Evolutionary conservation across 1,140 invertebrate genomes (phyloP).

Genomic region (Andrena cerasifolii): DNA sequence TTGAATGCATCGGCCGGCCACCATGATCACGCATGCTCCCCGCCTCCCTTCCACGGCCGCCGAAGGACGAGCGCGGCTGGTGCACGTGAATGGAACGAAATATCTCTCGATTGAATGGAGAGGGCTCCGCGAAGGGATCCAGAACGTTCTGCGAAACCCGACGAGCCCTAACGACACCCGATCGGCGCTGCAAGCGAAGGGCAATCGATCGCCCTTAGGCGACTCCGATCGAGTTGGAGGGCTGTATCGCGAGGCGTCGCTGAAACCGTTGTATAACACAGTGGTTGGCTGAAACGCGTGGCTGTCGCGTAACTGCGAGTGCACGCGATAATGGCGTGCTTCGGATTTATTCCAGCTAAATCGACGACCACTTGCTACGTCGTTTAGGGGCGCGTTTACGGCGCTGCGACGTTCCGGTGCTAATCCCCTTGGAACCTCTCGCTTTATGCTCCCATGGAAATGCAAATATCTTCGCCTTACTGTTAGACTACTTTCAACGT

Average conservation of each 20-base stretch:
- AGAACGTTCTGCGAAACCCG: no score
- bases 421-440: no score
- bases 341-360: background rate
- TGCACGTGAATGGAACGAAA: conserved; percentile 46
- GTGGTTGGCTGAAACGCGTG: background rate
- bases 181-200: no score
- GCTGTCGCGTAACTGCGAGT: background rate
- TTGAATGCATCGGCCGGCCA: conserved; percentile 47
- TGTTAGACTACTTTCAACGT: no score
- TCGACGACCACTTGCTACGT: background rate
- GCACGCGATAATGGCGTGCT: no score
- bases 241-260: background rate
- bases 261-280: background rate
- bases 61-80: background rate
- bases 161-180: no score
- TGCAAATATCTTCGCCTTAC: no score
- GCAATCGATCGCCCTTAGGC: no score
- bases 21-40: conserved; percentile 57
- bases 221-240: no score
- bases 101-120: background rate
- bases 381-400: no score
- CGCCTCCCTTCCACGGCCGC: background rate
- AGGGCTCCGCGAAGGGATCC: background rate
- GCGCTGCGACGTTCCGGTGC: no score
- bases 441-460: no score